A percentile compares a stretch with the other conserved stretches of the same genome.
phyloP scores from a whole-genome alignment of 92 coral and sea anemone genomes.

The Parazoanthus darwini region DNA sequence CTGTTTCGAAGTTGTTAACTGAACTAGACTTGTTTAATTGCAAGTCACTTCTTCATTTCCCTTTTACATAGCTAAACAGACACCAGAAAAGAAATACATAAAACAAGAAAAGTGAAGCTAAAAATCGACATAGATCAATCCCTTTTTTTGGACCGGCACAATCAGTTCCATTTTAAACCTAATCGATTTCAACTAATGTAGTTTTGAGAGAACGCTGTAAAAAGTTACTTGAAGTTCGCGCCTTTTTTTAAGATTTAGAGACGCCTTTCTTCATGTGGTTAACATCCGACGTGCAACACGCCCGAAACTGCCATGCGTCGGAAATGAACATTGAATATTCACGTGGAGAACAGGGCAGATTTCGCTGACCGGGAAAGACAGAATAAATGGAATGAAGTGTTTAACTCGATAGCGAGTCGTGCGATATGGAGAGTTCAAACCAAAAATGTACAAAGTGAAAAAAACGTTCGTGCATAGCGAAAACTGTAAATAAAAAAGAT shows the following conservation, averaged over 20 bases:
- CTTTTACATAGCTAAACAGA: too few species aligned
- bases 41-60: too few species aligned
- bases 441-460: neutral
- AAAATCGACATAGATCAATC: too few species aligned
- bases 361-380: neutral
- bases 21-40: neutral
- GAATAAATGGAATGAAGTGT: neutral
- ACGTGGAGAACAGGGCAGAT: constrained; percentile 20
- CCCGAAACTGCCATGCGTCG: neutral
- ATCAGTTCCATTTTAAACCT: neutral
- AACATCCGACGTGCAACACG: neutral
- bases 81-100: too few species aligned
- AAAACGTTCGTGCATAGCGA: neutral
- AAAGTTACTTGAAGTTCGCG: too few species aligned
- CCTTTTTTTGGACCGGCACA: too few species aligned
- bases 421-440: neutral
- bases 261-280: neutral
- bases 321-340: neutral
- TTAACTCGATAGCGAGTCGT: neutral
- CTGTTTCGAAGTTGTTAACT: neutral
- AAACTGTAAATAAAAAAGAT: neutral
- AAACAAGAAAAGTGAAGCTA: too few species aligned
- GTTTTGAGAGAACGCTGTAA: too few species aligned
- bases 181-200: too few species aligned
- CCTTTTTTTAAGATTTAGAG: too few species aligned